These are phyloP conservation scores for Sciaenops ocellatus DNA, from an alignment of 2,797 vertebrate genomes.

Conservation along the genomic window DNA sequence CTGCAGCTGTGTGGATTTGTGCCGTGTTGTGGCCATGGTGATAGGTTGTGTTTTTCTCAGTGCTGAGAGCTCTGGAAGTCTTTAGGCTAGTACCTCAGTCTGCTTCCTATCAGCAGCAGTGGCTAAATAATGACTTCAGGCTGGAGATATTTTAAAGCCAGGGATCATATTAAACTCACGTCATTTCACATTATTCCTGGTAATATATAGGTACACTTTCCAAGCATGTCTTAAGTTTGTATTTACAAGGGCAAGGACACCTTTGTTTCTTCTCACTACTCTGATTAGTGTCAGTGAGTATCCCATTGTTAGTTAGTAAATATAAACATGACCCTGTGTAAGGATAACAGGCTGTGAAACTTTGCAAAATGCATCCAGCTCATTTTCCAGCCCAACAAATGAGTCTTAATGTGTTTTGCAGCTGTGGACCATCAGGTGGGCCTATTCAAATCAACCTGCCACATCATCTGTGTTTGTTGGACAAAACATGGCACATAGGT, in stretches of 20 bases:
- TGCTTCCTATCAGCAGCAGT: slow-evolving; percentile 80
- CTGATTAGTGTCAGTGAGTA: slow-evolving; percentile 17
- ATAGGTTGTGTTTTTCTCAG: slow-evolving; percentile 75
- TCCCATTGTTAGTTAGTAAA: slow-evolving; percentile 9
- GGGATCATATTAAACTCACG: slow-evolving; percentile 72
- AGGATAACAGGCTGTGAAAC: slow-evolving; percentile 72
- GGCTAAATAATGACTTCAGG: slow-evolving; percentile 78
- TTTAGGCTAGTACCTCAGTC: slow-evolving; percentile 69
- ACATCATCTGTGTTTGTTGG: slow-evolving; percentile 96
- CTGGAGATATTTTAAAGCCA: slow-evolving; percentile 73
- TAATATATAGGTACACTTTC: slow-evolving; percentile 58
- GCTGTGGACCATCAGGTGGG: slow-evolving; percentile 86
- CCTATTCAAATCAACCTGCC: slow-evolving; percentile 92
- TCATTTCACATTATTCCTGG: slow-evolving; percentile 73
- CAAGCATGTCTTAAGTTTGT: slow-evolving; percentile 52
- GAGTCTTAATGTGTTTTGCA: slow-evolving; percentile 89
- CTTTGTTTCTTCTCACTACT: slow-evolving; percentile 14
- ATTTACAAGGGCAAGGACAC: slow-evolving; percentile 30
- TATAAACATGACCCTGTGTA: slow-evolving; percentile 37
- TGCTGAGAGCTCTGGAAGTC: slow-evolving; percentile 80
- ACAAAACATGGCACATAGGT: slow-evolving; percentile 99
- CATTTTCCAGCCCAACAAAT: slow-evolving; percentile 85
- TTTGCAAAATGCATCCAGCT: slow-evolving; percentile 89
- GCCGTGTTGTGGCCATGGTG: slow-evolving; percentile 69
- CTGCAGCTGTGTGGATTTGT: slow-evolving; percentile 78